Base-by-base conservation (phyloP, 2,888 invertebrate genomes). In the Azorinus chamasolen region DNA sequence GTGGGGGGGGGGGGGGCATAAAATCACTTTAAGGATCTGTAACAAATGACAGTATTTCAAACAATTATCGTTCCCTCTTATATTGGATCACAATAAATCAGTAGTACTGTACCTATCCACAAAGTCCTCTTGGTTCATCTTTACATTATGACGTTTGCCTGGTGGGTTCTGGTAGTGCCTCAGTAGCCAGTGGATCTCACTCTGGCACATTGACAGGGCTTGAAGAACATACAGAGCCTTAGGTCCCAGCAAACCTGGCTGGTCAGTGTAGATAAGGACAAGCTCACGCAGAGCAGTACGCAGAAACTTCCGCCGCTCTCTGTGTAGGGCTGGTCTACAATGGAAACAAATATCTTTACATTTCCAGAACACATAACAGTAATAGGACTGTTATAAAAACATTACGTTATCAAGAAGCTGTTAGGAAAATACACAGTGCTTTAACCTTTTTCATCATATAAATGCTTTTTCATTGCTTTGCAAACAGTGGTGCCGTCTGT, bases 91-190 rank as follows among this genome's bases (percentile, higher is more conserved):
- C n/a, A n/a, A n/a, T n/a, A n/a, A n/a, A n/a, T n/a, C n/a, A n/a
- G n/a, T n/a, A n/a, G n/a, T n/a, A n/a, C n/a, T n/a, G n/a, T 71
- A 90, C 92, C 93, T 95, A 92, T 99, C 99, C 0, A 98, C 97
- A 65, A 99, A 92, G 63, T 93, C 93, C 55, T 92, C 93, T 45
- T 87, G 88, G 53, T 90, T 87, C 55, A 90, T 84, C 69, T 88
- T 91, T 22, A 90, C 86, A 62, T 90, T 92, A 65, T 90, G 89
- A 75, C 91, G 78, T 70, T 87, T 90, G 68, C 95, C 94, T 1
- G 99, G 99, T 43, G 98, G 98, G 94, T 99, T 98, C 88, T 98
- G 98, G 92, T 97, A 97, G 92, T 99, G 99, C 62, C 99, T 95
- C 51, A 99, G 93, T 54, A 99, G 94, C 99, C 99, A 99, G 63